phyloP scores from a whole-genome alignment of 92 coral and sea anemone species.

The Porites cylindrica region DNA sequence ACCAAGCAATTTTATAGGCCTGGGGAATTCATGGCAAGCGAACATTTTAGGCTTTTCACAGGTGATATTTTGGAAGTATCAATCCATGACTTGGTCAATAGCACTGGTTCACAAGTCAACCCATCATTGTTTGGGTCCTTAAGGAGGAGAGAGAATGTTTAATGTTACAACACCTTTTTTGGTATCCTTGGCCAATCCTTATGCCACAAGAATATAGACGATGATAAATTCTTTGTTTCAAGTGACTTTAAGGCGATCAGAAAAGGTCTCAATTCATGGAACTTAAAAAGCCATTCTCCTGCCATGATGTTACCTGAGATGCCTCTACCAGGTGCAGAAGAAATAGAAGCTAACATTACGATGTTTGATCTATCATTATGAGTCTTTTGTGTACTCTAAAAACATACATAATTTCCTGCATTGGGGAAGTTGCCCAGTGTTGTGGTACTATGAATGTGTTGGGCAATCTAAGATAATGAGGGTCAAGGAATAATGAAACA shows the following conservation, averaged over 20 bases:
- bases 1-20: background rate
- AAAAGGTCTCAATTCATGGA: slow-evolving; percentile 8
- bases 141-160: slow-evolving; percentile 1
- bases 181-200: slow-evolving; percentile 3
- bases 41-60: slow-evolving; percentile 6
- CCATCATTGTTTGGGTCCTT: slow-evolving; percentile 7
- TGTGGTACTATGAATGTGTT: no score
- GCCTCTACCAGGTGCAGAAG: slow-evolving; percentile 10
- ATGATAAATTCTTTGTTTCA: background rate
- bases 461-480: no score
- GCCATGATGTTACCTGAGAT: slow-evolving; percentile 5
- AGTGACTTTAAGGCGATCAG: slow-evolving; percentile 15
- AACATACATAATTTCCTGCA: no score
- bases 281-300: background rate
- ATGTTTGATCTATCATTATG: background rate
- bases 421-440: no score
- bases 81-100: slow-evolving; percentile 2
- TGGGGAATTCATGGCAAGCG: background rate
- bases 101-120: background rate
- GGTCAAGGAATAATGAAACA: no score
- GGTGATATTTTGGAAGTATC: slow-evolving; percentile 8
- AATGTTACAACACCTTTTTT: background rate
- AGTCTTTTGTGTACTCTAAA: background rate
- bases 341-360: background rate
- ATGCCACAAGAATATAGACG: slow-evolving; percentile 5